Evolutionary conservation across 2,797 vertebrate genomes (phyloP), one percentile per base, ranked within the genome.

Genomic region (Scarus forsteni): DNA sequence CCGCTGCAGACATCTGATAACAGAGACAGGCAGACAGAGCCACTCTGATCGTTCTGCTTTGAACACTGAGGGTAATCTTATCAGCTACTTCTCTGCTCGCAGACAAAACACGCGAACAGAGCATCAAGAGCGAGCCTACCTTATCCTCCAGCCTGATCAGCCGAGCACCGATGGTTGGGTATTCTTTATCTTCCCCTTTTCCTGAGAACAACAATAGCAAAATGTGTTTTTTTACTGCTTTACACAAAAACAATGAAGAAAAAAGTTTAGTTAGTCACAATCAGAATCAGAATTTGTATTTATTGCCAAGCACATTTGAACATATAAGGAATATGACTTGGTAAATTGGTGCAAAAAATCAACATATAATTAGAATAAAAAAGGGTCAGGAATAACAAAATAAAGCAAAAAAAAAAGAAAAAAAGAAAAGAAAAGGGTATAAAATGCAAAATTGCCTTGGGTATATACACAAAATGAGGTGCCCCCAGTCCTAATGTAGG

Each of bases 121-220:
- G 50, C 15, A 27, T 36, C 63, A 64, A 46, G 16, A 83, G 70
- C 18, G 75, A 69, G 77, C 87, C 89, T 93, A 97, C 96, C 95
- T 96, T 97, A 90, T 97, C 95, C 91, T 98, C 96, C 16, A 97
- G 89, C 19, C 95, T 90, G 90, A 97, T 97, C 89, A 97, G 91
- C 80, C 96, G 94, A 56, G 96, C 95, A 87, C 97, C 97, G 65
- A 96, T 90, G 13, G 95, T 96, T 63, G 93, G 94, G 90, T 92
- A 94, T 86, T 96, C 95, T 91, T 97, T 97, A 90, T 97, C 96
- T 87, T 96, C 87, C 1, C 95, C 95, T 86, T 98, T 97, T 87
- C 96, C 96, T 97, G 84, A 58, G 7, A 70, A 73, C 38, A 16
- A 45, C 69, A 38, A 35, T 58, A 15, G 10, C 12, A 39, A 34